These are phyloP conservation scores for Hermaeophaga mercurialis DNA, from an alignment of 2,888 invertebrate genomes.

Conservation along the genomic window DNA sequence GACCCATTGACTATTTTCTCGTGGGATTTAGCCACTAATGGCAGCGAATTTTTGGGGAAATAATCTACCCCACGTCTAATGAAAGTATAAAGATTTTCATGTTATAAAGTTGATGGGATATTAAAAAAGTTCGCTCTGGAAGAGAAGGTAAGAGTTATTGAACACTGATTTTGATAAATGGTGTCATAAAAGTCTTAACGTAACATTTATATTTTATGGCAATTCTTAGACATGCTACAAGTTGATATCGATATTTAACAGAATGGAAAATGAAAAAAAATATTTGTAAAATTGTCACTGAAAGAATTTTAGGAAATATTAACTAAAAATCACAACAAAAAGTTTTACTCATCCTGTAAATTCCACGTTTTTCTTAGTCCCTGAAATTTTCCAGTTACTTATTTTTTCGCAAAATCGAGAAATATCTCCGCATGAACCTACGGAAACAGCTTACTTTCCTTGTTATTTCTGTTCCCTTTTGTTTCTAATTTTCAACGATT, in stretches of 20 bases:
- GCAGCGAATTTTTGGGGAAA: neutral
- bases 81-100: conserved; percentile 12
- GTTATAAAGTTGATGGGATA: conserved; percentile 6
- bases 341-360: no score
- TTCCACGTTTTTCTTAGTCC: no score
- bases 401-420: no score
- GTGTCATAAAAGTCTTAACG: neutral
- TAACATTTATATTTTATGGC: neutral
- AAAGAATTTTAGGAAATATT: no score
- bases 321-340: no score
- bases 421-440: no score
- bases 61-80: neutral
- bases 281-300: no score
- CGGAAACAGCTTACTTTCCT: neutral
- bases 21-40: neutral
- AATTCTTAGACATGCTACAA: no score
- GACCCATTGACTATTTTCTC: neutral
- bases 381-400: no score
- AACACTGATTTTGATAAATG: conserved; percentile 9
- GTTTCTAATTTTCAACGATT: no score
- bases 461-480: neutral
- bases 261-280: no score
- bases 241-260: no score
- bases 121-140: conserved; percentile 4
- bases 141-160: conserved; percentile 5